A percentile compares a stretch with the other conserved stretches of the same genome.
Evolutionary conservation across 2,113 vertebrate genomes (phyloP).

Genomic region (Siphamia tubifer): DNA sequence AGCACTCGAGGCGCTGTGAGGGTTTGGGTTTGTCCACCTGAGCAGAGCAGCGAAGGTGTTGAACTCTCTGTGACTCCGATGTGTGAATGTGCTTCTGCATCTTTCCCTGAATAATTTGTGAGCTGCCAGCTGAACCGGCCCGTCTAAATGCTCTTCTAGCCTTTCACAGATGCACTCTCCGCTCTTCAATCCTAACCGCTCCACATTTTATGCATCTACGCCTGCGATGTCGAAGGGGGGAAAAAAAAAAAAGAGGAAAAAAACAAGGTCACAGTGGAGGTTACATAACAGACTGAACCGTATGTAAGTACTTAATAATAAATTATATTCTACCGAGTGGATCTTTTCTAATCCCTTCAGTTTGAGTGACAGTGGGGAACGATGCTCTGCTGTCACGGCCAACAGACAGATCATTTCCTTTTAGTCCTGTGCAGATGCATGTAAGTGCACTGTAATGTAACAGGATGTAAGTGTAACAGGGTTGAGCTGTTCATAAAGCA

Average conservation of each 20-base stretch:
- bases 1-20: conserved; percentile 8
- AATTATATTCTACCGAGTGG: background rate
- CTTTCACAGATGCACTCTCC: conserved; percentile 48
- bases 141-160: conserved; percentile 55
- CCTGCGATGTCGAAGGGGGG: conserved; percentile 22
- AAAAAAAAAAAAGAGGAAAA: conserved; percentile 30
- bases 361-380: background rate
- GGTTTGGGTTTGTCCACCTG: conserved; percentile 46
- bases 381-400: background rate
- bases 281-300: conserved; percentile 18
- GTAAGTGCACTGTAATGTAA: background rate
- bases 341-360: background rate
- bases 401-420: background rate
- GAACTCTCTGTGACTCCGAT: conserved; percentile 65
- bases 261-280: conserved; percentile 42
- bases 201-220: conserved; percentile 32
- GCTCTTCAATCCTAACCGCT: conserved; percentile 35
- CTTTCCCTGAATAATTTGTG: conserved; percentile 70
- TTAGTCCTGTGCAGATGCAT: background rate
- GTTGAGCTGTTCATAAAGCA: background rate
- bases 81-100: conserved; percentile 53
- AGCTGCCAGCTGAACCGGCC: conserved; percentile 60
- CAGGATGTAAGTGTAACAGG: too few relatives aligned
- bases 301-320: conserved; percentile 34
- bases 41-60: conserved; percentile 25